A percentile compares a stretch with the other conserved stretches of the same genome.
Evolutionary conservation across 2,888 invertebrate species (phyloP).

Genomic region (Stomorhina lunata): DNA sequence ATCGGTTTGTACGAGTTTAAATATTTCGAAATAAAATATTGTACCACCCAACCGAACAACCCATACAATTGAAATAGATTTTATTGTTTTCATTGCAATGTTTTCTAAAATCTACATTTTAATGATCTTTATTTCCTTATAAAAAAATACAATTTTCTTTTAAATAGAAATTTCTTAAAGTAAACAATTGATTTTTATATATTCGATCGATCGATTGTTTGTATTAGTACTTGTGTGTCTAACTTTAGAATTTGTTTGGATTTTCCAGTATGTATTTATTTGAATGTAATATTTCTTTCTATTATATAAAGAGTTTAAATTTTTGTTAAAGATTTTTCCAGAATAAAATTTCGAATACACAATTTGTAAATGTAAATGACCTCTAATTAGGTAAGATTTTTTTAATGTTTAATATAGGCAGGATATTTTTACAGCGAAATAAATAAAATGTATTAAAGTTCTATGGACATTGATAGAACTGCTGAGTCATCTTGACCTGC

Average conservation of each 20-base stretch:
- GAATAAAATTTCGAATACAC: background rate
- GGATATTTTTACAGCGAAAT: no score
- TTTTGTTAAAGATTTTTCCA: background rate
- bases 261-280: no score
- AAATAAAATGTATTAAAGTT: no score
- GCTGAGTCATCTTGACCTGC: no score
- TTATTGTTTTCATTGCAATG: slow-evolving; percentile 3
- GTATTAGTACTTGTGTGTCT: background rate
- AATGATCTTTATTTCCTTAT: slow-evolving; percentile 5
- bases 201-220: no score
- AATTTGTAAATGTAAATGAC: no score
- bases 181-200: slow-evolving; percentile 10
- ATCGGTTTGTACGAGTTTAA: no score
- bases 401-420: no score
- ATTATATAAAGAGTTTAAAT: background rate
- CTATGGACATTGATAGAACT: no score
- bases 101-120: slow-evolving; percentile 8
- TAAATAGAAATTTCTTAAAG: background rate
- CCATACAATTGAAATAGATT: background rate
- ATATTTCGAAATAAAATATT: background rate
- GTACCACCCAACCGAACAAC: no score
- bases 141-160: background rate
- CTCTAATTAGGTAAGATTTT: no score
- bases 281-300: background rate
- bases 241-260: slow-evolving; percentile 9